Evolutionary conservation across 1,140 invertebrate genomes (phyloP).

Genomic region (Uloborus diversus): DNA sequence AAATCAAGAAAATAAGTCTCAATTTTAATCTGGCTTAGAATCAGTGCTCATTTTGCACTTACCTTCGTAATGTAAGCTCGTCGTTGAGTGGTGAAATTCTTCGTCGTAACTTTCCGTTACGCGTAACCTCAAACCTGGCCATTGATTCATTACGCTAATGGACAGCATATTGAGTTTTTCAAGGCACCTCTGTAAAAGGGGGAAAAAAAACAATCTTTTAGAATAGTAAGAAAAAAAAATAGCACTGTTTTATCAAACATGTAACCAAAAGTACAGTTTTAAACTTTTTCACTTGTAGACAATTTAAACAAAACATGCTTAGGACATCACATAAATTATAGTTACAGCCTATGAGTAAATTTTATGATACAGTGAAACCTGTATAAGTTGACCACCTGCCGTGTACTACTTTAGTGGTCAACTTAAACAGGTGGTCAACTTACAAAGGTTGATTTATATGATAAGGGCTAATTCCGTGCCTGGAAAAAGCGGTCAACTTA

Average conservation of each 20-base stretch:
- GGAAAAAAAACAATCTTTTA: neutral
- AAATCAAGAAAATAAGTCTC: neutral
- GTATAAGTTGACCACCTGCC: too few species aligned
- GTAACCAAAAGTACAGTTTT: too few species aligned
- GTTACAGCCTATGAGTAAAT: too few species aligned
- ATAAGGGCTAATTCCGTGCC: too few species aligned
- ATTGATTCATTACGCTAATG: conserved; percentile 97
- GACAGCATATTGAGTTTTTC: conserved; percentile 94
- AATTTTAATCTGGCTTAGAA: neutral
- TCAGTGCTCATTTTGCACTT: neutral
- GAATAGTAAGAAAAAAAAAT: neutral
- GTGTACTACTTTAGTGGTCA: too few species aligned
- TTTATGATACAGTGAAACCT: too few species aligned
- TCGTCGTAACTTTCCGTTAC: conserved; percentile 97
- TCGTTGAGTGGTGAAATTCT: conserved; percentile 78
- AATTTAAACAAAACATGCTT: too few species aligned
- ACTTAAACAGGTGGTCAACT: too few species aligned
- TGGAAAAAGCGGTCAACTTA: too few species aligned
- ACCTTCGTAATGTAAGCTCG: conserved; percentile 93
- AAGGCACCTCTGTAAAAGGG: conserved; percentile 83
- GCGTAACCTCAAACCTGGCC: conserved; percentile 88
- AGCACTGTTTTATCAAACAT: neutral
- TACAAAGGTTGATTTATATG: too few species aligned
- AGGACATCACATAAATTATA: too few species aligned
- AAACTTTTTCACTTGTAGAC: too few species aligned